phyloP scores from a whole-genome alignment of 1,140 invertebrate genomes.

The Solen grandis region DNA sequence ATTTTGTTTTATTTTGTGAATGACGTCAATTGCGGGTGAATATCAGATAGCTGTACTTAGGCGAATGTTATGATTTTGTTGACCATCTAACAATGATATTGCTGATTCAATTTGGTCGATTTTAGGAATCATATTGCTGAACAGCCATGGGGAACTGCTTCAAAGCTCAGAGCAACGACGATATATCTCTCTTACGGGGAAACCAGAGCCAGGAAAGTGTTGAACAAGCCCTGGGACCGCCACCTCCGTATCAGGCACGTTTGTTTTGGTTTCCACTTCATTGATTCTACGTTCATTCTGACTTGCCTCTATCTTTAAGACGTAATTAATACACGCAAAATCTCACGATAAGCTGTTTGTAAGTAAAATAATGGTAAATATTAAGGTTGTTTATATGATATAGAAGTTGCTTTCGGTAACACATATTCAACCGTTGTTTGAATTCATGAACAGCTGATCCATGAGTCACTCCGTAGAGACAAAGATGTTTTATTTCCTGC shows the following conservation, averaged over 20 bases:
- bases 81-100: not conserved
- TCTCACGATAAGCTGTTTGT: not conserved
- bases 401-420: not conserved
- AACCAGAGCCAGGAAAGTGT: conserved; percentile 69
- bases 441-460: too few relatives aligned
- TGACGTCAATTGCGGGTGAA: not conserved
- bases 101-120: not conserved
- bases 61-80: not conserved
- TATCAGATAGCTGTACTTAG: not conserved
- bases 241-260: conserved; percentile 81
- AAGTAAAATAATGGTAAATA: not conserved
- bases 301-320: not conserved
- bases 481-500: too few relatives aligned
- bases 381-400: not conserved
- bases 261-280: conserved; percentile 17
- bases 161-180: conserved; percentile 79
- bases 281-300: not conserved
- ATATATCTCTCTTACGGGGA: conserved; percentile 79
- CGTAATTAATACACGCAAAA: not conserved
- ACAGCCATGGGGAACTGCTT: conserved; percentile 80
- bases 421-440: not conserved
- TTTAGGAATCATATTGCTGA: not conserved
- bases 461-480: too few relatives aligned
- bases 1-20: not conserved
- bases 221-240: conserved; percentile 77